Evolutionary conservation across 2,113 vertebrate species (phyloP).

Genomic region (Butorides virescens): DNA sequence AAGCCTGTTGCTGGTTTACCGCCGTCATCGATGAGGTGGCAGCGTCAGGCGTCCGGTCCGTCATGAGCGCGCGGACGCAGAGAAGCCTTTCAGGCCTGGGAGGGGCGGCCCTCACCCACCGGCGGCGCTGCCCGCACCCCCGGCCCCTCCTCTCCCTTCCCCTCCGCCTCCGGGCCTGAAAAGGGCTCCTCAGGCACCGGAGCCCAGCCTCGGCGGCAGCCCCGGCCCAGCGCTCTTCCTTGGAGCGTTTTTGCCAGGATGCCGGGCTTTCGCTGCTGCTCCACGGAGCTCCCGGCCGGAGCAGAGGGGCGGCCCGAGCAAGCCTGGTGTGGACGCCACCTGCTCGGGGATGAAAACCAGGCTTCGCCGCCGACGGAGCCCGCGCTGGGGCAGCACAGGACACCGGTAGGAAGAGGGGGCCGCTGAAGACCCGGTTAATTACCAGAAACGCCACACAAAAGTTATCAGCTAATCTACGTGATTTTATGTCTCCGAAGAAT

Average conservation of each 20-base stretch:
- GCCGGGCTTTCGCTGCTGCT: not conserved
- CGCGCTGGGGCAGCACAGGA: rapidly evolving
- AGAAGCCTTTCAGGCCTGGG: rapidly evolving
- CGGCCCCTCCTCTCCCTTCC: not conserved
- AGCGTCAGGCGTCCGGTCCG: not conserved
- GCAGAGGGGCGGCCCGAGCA: rapidly evolving
- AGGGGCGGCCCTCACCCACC: not conserved
- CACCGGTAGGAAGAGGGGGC: rapidly evolving
- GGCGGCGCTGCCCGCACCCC: too few species aligned
- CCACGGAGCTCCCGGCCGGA: rapidly evolving
- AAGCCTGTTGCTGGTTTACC: rapidly evolving
- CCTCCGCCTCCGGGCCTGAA: not conserved
- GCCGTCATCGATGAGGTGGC: too few species aligned
- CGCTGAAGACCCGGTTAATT: rapidly evolving
- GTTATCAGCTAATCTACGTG: not conserved
- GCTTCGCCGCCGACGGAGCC: not conserved
- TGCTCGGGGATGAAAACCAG: too few species aligned
- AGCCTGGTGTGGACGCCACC: rapidly evolving
- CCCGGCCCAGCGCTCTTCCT: too few species aligned
- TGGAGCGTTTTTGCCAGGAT: rapidly evolving
- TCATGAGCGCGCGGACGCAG: rapidly evolving
- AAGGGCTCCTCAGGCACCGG: too few species aligned
- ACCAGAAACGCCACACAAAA: not conserved
- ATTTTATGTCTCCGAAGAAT: not conserved
- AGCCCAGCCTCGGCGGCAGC: too few species aligned